Conservation (phyloP, 2,797 vertebrate species). For the Cirrhinus mrigala region DNA sequence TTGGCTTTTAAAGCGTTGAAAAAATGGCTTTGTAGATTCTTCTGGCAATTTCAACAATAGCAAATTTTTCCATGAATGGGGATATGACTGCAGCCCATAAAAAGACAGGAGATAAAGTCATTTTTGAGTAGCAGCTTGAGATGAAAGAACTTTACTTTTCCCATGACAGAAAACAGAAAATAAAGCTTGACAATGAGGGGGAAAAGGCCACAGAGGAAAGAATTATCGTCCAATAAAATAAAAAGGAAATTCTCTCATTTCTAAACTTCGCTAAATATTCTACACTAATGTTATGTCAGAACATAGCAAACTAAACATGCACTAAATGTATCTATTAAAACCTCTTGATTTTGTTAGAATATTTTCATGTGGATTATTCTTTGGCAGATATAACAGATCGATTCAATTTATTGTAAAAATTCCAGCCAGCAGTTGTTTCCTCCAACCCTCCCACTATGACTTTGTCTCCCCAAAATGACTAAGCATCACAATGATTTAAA, state of each 20-base stretch:
- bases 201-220: not conserved
- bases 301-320: not conserved
- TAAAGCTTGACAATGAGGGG: not conserved
- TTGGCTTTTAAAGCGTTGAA: conserved; percentile 1
- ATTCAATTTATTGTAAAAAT: conserved; percentile 8
- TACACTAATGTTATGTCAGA: not conserved
- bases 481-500: conserved; percentile 61
- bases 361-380: not conserved
- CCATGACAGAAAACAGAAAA: not conserved
- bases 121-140: not conserved
- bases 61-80: not conserved
- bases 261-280: conserved; percentile 3
- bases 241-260: not conserved
- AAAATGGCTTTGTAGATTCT: not conserved
- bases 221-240: not conserved
- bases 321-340: conserved; percentile 3
- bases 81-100: conserved; percentile 7
- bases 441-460: conserved; percentile 12
- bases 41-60: not conserved
- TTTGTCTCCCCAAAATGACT: conserved; percentile 49
- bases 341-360: not conserved
- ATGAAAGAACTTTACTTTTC: not conserved
- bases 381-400: not conserved
- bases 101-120: conserved; percentile 21
- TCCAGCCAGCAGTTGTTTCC: conserved; percentile 27